Conservation (phyloP, 1,140 invertebrate genomes). For the Riptortus pedestris region DNA sequence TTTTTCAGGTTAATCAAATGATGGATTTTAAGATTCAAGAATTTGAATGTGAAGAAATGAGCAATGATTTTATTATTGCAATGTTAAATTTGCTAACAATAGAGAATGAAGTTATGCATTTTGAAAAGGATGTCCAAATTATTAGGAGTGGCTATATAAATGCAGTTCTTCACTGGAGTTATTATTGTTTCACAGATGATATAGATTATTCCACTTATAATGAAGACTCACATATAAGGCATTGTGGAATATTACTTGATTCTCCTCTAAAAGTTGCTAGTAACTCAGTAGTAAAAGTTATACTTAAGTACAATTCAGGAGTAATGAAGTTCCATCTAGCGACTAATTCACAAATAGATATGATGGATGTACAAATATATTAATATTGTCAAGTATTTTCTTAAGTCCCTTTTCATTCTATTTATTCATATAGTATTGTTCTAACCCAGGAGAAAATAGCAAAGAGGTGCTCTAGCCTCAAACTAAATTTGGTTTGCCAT, state of each 20-base stretch:
- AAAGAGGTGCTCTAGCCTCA: too few species aligned
- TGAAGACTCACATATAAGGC: constrained; percentile 9
- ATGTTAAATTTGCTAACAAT: background rate
- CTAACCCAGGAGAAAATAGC: too few species aligned
- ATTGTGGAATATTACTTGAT: background rate
- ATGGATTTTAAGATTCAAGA: constrained; percentile 11
- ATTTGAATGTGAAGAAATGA: background rate
- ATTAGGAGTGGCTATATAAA: background rate
- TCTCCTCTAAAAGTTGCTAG: background rate
- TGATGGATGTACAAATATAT: too few species aligned
- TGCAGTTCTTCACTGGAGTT: constrained; percentile 4
- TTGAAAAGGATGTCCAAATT: constrained; percentile 4
- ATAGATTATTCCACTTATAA: background rate
- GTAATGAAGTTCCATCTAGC: constrained; percentile 2
- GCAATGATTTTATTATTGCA: background rate
- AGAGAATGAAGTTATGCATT: background rate
- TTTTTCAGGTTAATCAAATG: constrained; percentile 1
- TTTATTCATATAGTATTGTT: too few species aligned
- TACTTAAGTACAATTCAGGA: background rate
- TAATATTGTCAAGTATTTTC: too few species aligned
- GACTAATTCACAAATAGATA: too few species aligned
- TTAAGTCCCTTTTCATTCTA: too few species aligned
- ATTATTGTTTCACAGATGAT: background rate
- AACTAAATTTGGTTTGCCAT: too few species aligned
- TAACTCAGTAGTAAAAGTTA: background rate